These are phyloP conservation scores for Yoshiicerus persimilis DNA, from an alignment of 1,140 invertebrate genomes.

Conservation along the genomic window DNA sequence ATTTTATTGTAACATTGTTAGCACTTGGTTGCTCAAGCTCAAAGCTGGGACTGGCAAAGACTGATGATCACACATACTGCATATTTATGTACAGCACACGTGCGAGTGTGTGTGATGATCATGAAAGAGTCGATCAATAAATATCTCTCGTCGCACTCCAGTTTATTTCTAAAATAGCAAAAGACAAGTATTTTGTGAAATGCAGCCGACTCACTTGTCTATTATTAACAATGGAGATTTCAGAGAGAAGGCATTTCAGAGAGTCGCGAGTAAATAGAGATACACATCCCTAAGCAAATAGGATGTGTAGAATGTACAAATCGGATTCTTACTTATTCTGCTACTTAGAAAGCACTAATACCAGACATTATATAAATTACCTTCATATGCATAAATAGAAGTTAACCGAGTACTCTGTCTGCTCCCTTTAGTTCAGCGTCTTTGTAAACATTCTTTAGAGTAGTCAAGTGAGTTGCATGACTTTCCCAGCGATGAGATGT, in stretches of 20 bases:
- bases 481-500: neutral
- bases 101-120: neutral
- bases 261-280: too few species aligned
- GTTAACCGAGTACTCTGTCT: neutral
- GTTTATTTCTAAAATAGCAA: neutral
- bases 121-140: neutral
- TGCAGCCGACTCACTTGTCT: neutral
- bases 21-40: neutral
- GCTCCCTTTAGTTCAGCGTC: neutral
- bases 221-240: neutral
- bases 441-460: neutral
- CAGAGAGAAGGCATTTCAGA: neutral
- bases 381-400: neutral
- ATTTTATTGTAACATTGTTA: neutral
- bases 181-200: neutral
- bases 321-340: neutral
- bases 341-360: neutral
- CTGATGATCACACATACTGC: neutral
- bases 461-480: neutral
- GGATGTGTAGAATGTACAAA: neutral
- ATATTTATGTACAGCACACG: neutral
- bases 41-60: neutral
- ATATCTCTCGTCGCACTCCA: neutral
- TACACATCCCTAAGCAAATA: neutral
- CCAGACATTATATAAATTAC: neutral